phyloP scores from a whole-genome alignment of 2,888 invertebrate species.

The Parochlus steinenii region DNA sequence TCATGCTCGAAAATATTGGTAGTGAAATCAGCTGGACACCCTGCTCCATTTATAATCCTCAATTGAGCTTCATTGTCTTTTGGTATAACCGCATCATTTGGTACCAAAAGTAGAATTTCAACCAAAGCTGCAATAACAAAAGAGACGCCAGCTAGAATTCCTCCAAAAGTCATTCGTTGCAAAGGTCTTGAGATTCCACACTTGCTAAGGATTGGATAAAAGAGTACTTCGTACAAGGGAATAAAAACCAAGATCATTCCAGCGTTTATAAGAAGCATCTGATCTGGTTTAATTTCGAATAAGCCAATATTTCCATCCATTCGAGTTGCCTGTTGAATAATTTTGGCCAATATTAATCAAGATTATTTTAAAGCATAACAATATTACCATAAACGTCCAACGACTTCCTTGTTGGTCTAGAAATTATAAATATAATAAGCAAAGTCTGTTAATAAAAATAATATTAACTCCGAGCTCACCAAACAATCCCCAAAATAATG shows the following conservation, averaged over 20 bases:
- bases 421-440: too few relatives aligned
- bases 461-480: constrained; percentile 30
- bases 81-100: too few relatives aligned
- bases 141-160: constrained; percentile 65
- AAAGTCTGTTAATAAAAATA: too few relatives aligned
- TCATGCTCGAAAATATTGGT: too few relatives aligned
- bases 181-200: constrained; percentile 54
- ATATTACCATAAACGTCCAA: too few relatives aligned
- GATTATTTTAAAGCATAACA: too few relatives aligned
- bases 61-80: too few relatives aligned
- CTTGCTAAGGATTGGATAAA: constrained; percentile 66
- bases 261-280: constrained; percentile 88
- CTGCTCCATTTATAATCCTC: too few relatives aligned
- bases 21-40: too few relatives aligned
- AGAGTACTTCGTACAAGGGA: constrained; percentile 59
- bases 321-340: constrained; percentile 70
- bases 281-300: constrained; percentile 74
- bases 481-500: constrained; percentile 43
- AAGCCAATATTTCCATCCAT: constrained; percentile 69
- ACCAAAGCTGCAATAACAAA: constrained; percentile 82
- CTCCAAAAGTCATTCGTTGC: constrained; percentile 76
- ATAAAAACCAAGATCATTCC: constrained; percentile 68
- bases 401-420: constrained; percentile 91
- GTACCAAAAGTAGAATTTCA: too few relatives aligned
- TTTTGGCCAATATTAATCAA: too few relatives aligned